Percentiles rank a stretch among this genome's conserved stretches.
These are phyloP conservation scores for Anastrepha obliqua DNA, from an alignment of 1,140 invertebrate species.

Conservation along the genomic window DNA sequence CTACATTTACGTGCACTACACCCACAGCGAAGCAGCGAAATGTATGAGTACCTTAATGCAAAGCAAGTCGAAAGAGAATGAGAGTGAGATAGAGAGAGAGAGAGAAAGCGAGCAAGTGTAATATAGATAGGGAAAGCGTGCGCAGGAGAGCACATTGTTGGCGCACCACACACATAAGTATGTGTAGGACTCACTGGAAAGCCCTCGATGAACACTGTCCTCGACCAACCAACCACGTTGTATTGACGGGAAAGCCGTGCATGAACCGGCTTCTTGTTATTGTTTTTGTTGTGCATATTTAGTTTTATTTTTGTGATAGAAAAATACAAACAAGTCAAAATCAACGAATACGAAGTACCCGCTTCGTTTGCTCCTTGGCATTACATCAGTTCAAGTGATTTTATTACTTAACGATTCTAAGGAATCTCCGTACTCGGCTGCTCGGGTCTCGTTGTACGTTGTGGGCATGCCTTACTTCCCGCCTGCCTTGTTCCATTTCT, in stretches of 20 bases:
- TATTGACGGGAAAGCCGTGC: neutral
- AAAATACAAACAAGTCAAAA: neutral
- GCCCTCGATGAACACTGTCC: neutral
- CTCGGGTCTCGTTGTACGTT: neutral
- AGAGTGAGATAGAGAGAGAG: neutral
- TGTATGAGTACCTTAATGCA: too few relatives aligned
- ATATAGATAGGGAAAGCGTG: neutral
- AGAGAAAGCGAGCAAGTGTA: neutral
- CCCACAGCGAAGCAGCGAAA: neutral
- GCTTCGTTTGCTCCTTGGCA: conserved; percentile 14
- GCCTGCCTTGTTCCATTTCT: neutral
- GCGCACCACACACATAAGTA: neutral
- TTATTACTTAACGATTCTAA: conserved; percentile 46
- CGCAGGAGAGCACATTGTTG: neutral
- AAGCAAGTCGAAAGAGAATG: neutral
- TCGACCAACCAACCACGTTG: conserved; percentile 40
- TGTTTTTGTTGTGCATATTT: conserved; percentile 7
- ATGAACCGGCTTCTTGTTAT: conserved; percentile 23
- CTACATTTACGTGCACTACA: neutral
- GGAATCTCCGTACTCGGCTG: conserved; percentile 22
- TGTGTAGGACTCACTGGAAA: neutral
- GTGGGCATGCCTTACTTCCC: too few relatives aligned
- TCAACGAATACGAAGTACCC: neutral
- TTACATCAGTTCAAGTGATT: conserved; percentile 40
- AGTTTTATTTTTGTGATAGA: neutral